Evolutionary conservation across 2,888 invertebrate species (phyloP).

Genomic region (Uropetala carovei): DNA sequence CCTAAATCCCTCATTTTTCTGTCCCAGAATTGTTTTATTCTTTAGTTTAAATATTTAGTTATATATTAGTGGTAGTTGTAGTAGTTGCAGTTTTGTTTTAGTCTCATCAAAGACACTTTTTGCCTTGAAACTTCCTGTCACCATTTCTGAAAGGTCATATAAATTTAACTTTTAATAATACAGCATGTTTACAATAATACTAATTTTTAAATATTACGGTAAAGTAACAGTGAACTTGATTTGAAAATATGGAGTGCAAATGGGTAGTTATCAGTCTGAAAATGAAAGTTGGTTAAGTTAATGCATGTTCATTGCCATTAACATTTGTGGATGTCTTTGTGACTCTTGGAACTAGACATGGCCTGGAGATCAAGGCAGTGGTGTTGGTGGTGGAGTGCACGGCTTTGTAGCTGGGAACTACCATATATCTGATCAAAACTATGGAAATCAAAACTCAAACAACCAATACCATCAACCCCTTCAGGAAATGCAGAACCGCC

Average conservation of each 20-base stretch:
- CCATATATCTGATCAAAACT: slow-evolving; percentile 59
- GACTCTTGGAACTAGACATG: slow-evolving; percentile 51
- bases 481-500: slow-evolving; percentile 62
- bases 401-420: slow-evolving; percentile 57
- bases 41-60: no score
- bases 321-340: slow-evolving; percentile 26
- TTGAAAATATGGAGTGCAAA: background rate
- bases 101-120: no score
- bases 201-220: background rate
- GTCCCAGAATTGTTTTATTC: no score
- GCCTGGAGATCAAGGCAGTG: slow-evolving; percentile 60
- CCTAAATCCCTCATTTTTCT: no score
- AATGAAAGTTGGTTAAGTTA: background rate
- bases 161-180: no score
- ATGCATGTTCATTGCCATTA: slow-evolving; percentile 47
- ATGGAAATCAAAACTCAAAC: slow-evolving; percentile 60
- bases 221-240: background rate
- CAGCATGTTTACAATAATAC: no score
- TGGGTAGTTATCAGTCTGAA: background rate
- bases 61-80: no score
- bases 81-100: no score
- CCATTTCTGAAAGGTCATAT: no score
- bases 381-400: slow-evolving; percentile 57
- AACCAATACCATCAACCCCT: slow-evolving; percentile 61
- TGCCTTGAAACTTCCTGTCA: no score